Base-by-base conservation (phyloP, 1,140 invertebrate species). In the Drosophila murphyi region DNA sequence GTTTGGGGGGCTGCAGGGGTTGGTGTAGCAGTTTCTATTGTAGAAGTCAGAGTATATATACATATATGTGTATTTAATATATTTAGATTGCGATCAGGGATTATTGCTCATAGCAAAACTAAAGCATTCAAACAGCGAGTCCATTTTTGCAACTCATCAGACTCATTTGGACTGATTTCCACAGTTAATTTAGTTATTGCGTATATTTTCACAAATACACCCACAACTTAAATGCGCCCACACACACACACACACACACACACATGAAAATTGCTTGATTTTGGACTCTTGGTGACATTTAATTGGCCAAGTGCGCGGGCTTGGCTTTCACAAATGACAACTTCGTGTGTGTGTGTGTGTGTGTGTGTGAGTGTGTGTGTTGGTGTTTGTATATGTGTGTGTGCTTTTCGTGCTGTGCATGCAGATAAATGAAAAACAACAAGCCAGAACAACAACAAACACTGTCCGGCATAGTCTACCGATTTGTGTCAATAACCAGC, bases 321-420 rank as follows among this genome's bases (percentile, higher is more conserved):
- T 78, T 64, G 82, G 82, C 82, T 88, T 88, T 88, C 82, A 88
- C 83, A 75, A 78, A 75, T 64, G 69, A 43, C 51, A 72, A 77
- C 60, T 74, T 72, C 59, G 70, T 81, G 74, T 65, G 37, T 68
- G 20, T 20, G 20, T 2, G 20, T 20, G 20, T 20, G 1, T 20
- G 20, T 20, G 20, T 20, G 20, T 20, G 20, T 20, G 20, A 1
- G 20, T 0, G 20, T 20, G 20, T 20, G 20, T 20, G 20, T 12
- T 12, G 12, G 12, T 20, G 20, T 20, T 20, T 20, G 20, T 20
- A 20, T 20, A 20, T 20, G 20, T 20, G 20, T 20, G 20, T 20
- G 20, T 20, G 39, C 39, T 50, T 35, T 67, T 60, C 75, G 82
- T 82, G 82, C 72, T 73, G 28, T 70, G 82, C 72, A 82, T 87